phyloP scores from a whole-genome alignment of 2,113 vertebrate species.

The Struthidea cinerea region DNA sequence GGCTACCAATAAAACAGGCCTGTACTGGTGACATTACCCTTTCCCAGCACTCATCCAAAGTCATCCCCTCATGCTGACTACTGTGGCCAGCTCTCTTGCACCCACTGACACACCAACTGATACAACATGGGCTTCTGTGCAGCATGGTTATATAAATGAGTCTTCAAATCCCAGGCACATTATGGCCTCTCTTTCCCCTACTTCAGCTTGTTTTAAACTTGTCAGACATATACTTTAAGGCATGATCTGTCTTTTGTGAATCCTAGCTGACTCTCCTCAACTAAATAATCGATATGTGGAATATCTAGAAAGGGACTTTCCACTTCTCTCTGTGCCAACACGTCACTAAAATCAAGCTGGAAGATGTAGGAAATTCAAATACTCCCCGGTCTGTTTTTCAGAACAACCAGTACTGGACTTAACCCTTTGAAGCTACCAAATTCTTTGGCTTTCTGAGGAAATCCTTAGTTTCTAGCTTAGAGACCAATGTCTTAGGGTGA shows the following conservation, averaged over 20 bases:
- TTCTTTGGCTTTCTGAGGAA: background rate
- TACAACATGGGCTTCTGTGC: background rate
- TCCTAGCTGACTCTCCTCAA: background rate
- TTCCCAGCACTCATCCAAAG: background rate
- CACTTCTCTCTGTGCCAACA: background rate
- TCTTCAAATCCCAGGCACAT: background rate
- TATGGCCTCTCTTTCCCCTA: background rate
- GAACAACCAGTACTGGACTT: background rate
- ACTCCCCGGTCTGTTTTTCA: background rate
- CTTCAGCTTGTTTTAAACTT: background rate
- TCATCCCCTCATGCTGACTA: fast-evolving
- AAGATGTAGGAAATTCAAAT: background rate
- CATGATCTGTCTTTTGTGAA: background rate
- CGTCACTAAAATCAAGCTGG: background rate
- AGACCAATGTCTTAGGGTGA: background rate
- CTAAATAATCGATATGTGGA: background rate
- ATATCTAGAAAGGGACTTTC: background rate
- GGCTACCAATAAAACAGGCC: background rate
- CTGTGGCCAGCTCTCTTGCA: background rate
- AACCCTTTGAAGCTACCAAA: background rate
- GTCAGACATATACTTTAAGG: background rate
- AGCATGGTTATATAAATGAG: fast-evolving
- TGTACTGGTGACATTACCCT: background rate
- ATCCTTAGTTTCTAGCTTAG: background rate
- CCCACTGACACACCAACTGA: background rate